These are phyloP conservation scores for Halcyon malimbica DNA, from an alignment of 2,113 vertebrate genomes.

Conservation along the genomic window DNA sequence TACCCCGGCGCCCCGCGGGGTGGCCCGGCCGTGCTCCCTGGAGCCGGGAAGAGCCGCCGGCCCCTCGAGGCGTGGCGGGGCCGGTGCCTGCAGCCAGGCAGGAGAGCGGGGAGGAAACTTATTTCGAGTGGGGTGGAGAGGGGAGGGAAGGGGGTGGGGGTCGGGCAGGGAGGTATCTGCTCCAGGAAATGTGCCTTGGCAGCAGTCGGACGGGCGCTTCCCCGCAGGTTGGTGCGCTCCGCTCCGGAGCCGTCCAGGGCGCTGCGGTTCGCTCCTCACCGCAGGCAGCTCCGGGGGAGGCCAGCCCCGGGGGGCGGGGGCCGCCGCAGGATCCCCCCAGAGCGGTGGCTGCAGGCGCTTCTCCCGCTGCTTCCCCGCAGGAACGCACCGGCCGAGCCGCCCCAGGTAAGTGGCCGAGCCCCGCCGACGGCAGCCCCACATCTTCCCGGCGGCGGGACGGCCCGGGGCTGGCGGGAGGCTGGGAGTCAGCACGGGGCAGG, in stretches of 20 bases:
- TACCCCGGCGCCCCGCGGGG: background rate
- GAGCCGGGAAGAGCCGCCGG: background rate
- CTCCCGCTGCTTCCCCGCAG: background rate
- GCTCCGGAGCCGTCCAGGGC: background rate
- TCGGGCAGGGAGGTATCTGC: conserved; percentile 33
- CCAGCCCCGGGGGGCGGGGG: background rate
- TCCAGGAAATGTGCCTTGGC: conserved; percentile 43
- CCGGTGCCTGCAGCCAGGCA: conserved; percentile 22
- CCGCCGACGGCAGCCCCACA: background rate
- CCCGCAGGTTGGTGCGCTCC: conserved; percentile 1
- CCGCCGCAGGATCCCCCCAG: background rate
- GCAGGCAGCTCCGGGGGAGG: background rate
- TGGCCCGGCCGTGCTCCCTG: background rate
- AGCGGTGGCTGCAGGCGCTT: background rate
- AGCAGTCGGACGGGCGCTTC: conserved; percentile 40
- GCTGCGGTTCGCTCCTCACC: background rate
- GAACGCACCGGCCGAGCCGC: background rate
- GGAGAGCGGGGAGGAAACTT: conserved; percentile 52
- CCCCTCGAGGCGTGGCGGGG: conserved; percentile 38
- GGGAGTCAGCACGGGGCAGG: background rate
- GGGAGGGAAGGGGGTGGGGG: conserved; percentile 28
- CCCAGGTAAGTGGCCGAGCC: conserved; percentile 22
- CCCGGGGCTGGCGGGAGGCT: background rate
- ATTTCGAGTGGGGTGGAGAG: conserved; percentile 29
- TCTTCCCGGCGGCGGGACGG: background rate